phyloP scores from a whole-genome alignment of 2,888 invertebrate species.

The Neoscelio sp. region DNA sequence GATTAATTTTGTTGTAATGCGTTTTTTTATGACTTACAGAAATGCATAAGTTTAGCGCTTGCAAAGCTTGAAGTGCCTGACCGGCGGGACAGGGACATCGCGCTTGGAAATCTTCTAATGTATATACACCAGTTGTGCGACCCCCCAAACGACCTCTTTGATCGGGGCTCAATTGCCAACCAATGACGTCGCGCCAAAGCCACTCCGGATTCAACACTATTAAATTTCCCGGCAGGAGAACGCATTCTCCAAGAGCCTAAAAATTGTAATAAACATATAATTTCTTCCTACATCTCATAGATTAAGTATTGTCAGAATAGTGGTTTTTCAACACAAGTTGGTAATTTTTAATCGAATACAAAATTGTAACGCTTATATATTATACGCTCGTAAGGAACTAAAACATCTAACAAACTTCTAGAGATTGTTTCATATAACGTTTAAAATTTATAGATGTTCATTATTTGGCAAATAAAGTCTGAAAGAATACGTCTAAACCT shows the following conservation, averaged over 20 bases:
- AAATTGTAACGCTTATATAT: too few relatives aligned
- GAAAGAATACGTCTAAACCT: too few relatives aligned
- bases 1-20: background rate
- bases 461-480: too few relatives aligned
- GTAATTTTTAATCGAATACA: too few relatives aligned
- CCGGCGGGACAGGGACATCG: constrained; percentile 88
- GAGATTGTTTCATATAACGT: too few relatives aligned
- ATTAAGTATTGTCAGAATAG: too few relatives aligned
- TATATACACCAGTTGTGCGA: constrained; percentile 88
- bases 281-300: too few relatives aligned
- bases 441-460: too few relatives aligned
- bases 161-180: constrained; percentile 86
- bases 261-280: background rate
- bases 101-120: constrained; percentile 89
- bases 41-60: constrained; percentile 89
- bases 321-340: too few relatives aligned
- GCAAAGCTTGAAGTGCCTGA: constrained; percentile 87
- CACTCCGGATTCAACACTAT: constrained; percentile 88
- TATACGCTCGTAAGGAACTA: too few relatives aligned
- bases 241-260: constrained; percentile 86
- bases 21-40: constrained; percentile 79
- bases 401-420: too few relatives aligned
- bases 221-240: constrained; percentile 84
- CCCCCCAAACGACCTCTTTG: constrained; percentile 83
- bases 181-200: constrained; percentile 88